A percentile compares a stretch with the other conserved stretches of the same genome.
Evolutionary conservation across 1,140 invertebrate species (phyloP).

Genomic region (Kradibia gibbosae): DNA sequence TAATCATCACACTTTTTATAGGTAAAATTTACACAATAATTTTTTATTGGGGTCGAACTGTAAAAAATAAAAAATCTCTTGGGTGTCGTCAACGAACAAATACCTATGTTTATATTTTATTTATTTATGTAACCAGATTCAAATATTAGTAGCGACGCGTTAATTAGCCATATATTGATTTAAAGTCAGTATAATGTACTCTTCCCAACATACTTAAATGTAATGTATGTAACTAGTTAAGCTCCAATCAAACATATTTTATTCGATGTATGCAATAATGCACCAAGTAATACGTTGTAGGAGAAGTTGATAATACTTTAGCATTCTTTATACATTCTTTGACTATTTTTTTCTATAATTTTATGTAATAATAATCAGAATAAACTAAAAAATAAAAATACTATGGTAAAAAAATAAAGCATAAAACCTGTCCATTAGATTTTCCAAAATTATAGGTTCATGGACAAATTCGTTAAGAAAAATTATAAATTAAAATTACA

Average conservation of each 20-base stretch:
- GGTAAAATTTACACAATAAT: background rate
- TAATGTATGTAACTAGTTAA: conserved; percentile 33
- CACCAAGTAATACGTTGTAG: conserved; percentile 17
- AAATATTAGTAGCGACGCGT: conserved; percentile 33
- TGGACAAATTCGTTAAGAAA: conserved; percentile 1
- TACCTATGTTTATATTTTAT: conserved; percentile 10
- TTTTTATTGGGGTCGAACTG: background rate
- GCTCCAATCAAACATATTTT: conserved; percentile 18
- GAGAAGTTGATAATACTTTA: conserved; percentile 5
- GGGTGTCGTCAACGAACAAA: conserved; percentile 1
- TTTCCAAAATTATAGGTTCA: conserved; percentile 22
- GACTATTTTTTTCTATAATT: conserved; percentile 23
- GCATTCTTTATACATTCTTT: conserved; percentile 31
- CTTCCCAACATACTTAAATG: conserved; percentile 26
- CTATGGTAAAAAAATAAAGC: conserved; percentile 5
- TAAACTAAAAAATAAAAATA: conserved; percentile 32
- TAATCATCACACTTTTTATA: background rate
- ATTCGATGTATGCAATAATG: conserved; percentile 7
- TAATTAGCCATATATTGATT: conserved; percentile 18
- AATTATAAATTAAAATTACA: background rate
- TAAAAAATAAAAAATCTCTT: conserved; percentile 15
- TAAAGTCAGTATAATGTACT: conserved; percentile 30
- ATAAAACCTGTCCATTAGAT: conserved; percentile 25
- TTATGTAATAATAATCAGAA: conserved; percentile 40
- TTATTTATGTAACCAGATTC: conserved; percentile 17